Conservation (phyloP, 2,888 invertebrate species). For the Blastobasis lacticolella region DNA sequence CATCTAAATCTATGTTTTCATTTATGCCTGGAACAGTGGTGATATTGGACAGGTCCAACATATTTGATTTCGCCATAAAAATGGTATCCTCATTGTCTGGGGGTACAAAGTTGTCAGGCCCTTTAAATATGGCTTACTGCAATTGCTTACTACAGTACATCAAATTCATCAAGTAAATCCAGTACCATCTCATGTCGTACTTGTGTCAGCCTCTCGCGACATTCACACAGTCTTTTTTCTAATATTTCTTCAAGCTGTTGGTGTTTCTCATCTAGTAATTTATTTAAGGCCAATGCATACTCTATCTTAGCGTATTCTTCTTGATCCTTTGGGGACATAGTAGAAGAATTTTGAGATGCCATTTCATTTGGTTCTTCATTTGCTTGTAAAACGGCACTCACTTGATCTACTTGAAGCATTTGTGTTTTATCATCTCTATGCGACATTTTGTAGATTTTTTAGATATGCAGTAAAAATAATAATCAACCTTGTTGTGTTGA, state of each 20-base stretch:
- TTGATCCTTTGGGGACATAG: too few relatives aligned
- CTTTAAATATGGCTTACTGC: conserved; percentile 82
- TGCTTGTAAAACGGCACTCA: too few relatives aligned
- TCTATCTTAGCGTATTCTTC: conserved; percentile 30
- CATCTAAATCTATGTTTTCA: too few relatives aligned
- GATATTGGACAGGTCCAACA: conserved; percentile 62
- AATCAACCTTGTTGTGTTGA: too few relatives aligned
- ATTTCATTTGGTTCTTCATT: too few relatives aligned
- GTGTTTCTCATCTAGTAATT: conserved; percentile 43
- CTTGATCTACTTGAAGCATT: too few relatives aligned
- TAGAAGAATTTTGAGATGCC: too few relatives aligned
- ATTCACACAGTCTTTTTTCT: conserved; percentile 38
- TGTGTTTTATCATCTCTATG: too few relatives aligned
- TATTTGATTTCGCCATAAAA: conserved; percentile 40
- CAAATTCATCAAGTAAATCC: conserved; percentile 26
- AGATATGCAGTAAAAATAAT: too few relatives aligned
- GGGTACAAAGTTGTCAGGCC: conserved; percentile 61
- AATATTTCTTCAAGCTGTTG: conserved; percentile 41
- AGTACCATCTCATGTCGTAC: conserved; percentile 16
- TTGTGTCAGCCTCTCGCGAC: conserved; percentile 35
- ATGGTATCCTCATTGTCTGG: conserved; percentile 77
- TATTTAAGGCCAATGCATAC: conserved; percentile 46
- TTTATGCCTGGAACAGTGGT: conserved; percentile 52
- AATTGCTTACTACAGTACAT: conserved; percentile 41
- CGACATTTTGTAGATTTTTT: too few relatives aligned